These are phyloP conservation scores for Dione juno DNA, from an alignment of 2,888 invertebrate genomes.

Conservation along the genomic window DNA sequence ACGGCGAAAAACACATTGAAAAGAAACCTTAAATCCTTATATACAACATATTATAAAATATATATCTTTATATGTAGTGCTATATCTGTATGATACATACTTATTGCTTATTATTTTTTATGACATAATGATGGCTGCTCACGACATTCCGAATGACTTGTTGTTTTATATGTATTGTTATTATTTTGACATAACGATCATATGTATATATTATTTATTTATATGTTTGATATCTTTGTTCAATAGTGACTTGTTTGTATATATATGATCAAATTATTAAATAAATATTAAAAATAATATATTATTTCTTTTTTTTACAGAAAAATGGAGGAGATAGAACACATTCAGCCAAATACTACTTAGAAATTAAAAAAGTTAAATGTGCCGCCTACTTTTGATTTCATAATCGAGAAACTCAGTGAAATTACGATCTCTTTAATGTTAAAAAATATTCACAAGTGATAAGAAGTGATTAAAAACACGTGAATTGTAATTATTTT, in stretches of 20 bases:
- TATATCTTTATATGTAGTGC: background rate
- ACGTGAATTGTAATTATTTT: background rate
- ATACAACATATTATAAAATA: background rate
- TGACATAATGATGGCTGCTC: background rate
- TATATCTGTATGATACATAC: background rate
- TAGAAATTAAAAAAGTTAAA: conserved; percentile 31
- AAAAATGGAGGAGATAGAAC: conserved; percentile 63
- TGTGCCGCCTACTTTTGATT: conserved; percentile 40
- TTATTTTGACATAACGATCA: background rate
- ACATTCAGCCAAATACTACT: conserved; percentile 43
- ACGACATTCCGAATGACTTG: background rate
- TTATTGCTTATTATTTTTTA: background rate
- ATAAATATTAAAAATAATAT: too few relatives aligned
- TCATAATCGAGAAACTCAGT: conserved; percentile 33
- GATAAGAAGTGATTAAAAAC: conserved; percentile 20
- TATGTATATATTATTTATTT: background rate
- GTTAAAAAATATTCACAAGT: conserved; percentile 7
- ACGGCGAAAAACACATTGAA: too few relatives aligned
- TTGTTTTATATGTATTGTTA: background rate
- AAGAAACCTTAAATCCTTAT: background rate
- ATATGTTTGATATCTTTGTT: background rate
- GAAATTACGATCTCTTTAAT: conserved; percentile 51
- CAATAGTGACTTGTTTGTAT: background rate
- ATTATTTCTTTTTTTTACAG: conserved; percentile 61
- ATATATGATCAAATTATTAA: background rate